A percentile compares a stretch with the other conserved stretches of the same genome.
These are phyloP conservation scores for Bombus consobrinus DNA, from an alignment of 1,140 invertebrate genomes.

Conservation along the genomic window DNA sequence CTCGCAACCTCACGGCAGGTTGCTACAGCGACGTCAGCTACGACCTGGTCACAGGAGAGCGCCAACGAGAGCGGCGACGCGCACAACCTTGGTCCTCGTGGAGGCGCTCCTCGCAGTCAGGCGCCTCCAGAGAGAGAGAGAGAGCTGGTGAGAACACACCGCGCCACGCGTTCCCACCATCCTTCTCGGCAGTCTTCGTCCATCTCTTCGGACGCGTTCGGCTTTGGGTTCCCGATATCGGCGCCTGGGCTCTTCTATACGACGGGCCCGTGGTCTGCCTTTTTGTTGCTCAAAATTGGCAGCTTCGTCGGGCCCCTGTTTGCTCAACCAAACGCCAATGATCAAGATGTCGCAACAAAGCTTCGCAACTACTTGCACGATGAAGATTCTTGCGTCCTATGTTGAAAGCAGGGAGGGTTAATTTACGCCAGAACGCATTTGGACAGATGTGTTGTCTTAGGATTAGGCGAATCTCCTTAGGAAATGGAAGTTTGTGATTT, in stretches of 20 bases:
- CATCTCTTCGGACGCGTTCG: conserved; percentile 72
- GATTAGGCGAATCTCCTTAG: not conserved
- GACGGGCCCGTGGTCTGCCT: not conserved
- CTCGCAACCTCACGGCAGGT: conserved; percentile 59
- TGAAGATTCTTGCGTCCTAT: not conserved
- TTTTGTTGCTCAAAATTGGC: conserved; percentile 50
- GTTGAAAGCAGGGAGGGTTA: not conserved
- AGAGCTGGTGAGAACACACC: conserved; percentile 82
- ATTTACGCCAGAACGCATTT: not conserved
- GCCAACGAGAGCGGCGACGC: conserved; percentile 38
- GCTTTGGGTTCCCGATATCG: conserved; percentile 56
- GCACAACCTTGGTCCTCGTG: conserved; percentile 60
- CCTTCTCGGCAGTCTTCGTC: conserved; percentile 78
- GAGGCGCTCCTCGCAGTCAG: conserved; percentile 67
- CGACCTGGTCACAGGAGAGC: conserved; percentile 56
- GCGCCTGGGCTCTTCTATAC: conserved; percentile 20
- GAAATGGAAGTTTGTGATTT: not conserved
- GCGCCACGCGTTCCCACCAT: conserved; percentile 82
- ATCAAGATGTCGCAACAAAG: conserved; percentile 21
- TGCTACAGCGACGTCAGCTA: conserved; percentile 60
- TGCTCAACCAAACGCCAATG: not conserved
- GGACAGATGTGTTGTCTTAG: not conserved
- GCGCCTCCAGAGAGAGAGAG: conserved; percentile 58
- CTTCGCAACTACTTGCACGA: not conserved
- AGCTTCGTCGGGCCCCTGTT: conserved; percentile 25